phyloP scores from a whole-genome alignment of 1,140 invertebrate species.

The Musca domestica region DNA sequence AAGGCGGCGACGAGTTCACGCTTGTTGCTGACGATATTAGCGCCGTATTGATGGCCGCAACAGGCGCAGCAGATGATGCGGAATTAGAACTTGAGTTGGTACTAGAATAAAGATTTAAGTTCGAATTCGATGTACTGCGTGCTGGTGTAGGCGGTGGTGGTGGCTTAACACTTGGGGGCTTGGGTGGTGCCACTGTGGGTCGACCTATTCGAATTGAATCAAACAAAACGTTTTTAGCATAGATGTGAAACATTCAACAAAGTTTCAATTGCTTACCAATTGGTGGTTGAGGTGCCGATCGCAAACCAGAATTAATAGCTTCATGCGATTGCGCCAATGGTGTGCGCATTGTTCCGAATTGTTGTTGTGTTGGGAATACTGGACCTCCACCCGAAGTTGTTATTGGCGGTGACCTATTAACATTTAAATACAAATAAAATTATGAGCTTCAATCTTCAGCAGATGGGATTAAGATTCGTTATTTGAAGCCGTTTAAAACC shows the following conservation, averaged over 20 bases:
- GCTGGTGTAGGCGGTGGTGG: conserved; percentile 51
- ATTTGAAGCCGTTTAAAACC: background rate
- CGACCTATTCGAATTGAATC: conserved; percentile 23
- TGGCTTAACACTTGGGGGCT: conserved; percentile 49
- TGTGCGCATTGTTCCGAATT: conserved; percentile 48
- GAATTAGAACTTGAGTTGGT: conserved; percentile 30
- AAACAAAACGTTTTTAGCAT: conserved; percentile 4
- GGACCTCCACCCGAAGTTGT: conserved; percentile 33
- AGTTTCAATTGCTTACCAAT: conserved; percentile 37
- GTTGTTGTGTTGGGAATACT: conserved; percentile 46
- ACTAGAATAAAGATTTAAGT: conserved; percentile 35
- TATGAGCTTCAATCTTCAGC: background rate
- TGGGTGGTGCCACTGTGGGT: conserved; percentile 36
- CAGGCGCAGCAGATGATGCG: conserved; percentile 7
- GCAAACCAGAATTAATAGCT: conserved; percentile 31
- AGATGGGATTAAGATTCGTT: background rate
- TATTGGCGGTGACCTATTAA: conserved; percentile 47
- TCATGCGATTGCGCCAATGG: conserved; percentile 35
- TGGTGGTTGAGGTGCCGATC: conserved; percentile 46
- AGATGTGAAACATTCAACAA: background rate
- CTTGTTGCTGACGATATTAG: conserved; percentile 37
- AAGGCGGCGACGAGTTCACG: conserved; percentile 33
- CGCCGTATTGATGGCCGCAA: conserved; percentile 39
- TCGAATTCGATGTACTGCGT: conserved; percentile 51
- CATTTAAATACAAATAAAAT: background rate